phyloP scores from a whole-genome alignment of 2,888 invertebrate species.

The Tenodera sinensis region DNA sequence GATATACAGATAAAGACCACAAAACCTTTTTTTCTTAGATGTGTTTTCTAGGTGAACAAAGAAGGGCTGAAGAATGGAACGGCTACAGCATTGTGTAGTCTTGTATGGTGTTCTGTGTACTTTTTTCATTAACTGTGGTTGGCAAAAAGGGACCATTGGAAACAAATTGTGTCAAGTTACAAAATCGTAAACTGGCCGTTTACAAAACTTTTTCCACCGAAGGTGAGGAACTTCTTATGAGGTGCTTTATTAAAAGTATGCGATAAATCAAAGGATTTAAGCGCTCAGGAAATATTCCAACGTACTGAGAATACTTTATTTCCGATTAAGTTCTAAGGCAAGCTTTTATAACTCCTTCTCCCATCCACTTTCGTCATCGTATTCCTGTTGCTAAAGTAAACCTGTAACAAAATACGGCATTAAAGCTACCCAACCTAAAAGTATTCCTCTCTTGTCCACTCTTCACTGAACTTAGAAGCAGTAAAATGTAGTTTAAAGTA shows the following conservation, averaged over 20 bases:
- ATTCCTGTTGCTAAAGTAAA: not conserved
- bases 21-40: slow-evolving; percentile 11
- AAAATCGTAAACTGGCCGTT: not conserved
- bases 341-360: not conserved
- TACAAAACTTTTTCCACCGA: not conserved
- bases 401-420: not conserved
- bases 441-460: not conserved
- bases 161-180: not conserved
- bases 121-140: slow-evolving; percentile 17
- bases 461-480: not conserved
- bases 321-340: not conserved
- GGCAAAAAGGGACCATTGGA: slow-evolving; percentile 21
- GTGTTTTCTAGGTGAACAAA: not conserved
- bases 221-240: not conserved
- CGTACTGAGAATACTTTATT: not conserved
- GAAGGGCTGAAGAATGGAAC: slow-evolving; percentile 19
- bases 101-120: slow-evolving; percentile 15
- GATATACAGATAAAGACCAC: not conserved
- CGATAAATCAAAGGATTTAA: not conserved
- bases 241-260: not conserved
- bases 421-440: not conserved
- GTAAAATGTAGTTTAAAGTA: not conserved
- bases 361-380: not conserved
- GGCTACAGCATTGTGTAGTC: slow-evolving; percentile 19
- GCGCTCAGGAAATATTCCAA: not conserved